phyloP scores from a whole-genome alignment of 2,888 invertebrate genomes.

The Tolmerus cingulatus region DNA sequence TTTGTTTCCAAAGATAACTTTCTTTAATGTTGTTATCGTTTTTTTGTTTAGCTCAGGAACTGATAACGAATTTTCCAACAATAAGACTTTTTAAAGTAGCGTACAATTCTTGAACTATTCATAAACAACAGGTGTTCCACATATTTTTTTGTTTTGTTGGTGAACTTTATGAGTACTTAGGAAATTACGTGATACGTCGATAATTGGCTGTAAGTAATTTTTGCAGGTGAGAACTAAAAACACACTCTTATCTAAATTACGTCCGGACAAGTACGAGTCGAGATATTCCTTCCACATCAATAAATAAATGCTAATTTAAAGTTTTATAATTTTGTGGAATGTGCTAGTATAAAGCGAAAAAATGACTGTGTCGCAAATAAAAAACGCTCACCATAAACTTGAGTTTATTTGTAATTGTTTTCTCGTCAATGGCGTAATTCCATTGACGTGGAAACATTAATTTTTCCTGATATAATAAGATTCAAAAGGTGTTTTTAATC shows the following conservation, averaged over 20 bases:
- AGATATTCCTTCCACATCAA: not conserved
- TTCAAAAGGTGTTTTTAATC: not conserved
- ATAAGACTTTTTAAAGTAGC: not conserved
- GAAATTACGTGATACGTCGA: not conserved
- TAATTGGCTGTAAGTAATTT: not conserved
- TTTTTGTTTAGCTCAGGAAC: not conserved
- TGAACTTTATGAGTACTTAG: not conserved
- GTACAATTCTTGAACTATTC: not conserved
- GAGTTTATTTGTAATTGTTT: too few species aligned
- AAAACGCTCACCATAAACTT: too few species aligned
- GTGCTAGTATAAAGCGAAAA: too few species aligned
- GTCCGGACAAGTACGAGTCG: not conserved
- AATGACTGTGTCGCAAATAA: too few species aligned
- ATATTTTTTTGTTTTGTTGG: not conserved
- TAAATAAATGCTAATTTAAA: too few species aligned
- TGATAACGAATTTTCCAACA: not conserved
- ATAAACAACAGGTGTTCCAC: not conserved
- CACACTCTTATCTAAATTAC: not conserved
- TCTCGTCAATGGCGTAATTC: not conserved
- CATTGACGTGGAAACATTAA: not conserved
- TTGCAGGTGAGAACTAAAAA: not conserved
- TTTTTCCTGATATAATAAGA: not conserved
- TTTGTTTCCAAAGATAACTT: not conserved
- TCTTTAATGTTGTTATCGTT: not conserved
- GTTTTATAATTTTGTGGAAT: too few species aligned